These are phyloP conservation scores for Bovichtus variegatus DNA, from an alignment of 2,797 vertebrate species.

Conservation along the genomic window DNA sequence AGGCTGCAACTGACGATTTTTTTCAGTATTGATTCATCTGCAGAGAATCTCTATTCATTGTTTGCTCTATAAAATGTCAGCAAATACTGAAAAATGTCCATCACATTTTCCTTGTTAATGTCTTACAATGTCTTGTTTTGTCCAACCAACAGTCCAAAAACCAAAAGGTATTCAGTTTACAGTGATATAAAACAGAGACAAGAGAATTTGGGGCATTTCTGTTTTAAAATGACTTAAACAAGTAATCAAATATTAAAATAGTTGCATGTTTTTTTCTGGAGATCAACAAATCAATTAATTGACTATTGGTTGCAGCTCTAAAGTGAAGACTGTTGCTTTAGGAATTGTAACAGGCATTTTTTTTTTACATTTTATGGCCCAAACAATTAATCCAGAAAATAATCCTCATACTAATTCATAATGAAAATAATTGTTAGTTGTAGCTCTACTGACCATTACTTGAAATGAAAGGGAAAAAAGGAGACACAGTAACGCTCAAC, in stretches of 20 bases:
- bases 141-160: not conserved
- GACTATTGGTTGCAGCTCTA: not conserved
- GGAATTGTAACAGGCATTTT: too few species aligned
- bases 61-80: not conserved
- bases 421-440: not conserved
- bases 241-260: too few species aligned
- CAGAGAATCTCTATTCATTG: not conserved
- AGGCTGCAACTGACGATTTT: too few species aligned
- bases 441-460: not conserved
- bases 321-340: not conserved
- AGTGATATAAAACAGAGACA: too few species aligned
- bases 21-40: not conserved
- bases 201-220: not conserved
- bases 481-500: not conserved
- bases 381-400: too few species aligned
- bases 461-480: not conserved
- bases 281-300: not conserved
- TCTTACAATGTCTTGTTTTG: not conserved
- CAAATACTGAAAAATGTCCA: not conserved
- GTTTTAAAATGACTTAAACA: too few species aligned
- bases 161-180: not conserved
- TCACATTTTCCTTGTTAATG: not conserved
- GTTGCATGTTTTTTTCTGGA: too few species aligned
- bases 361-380: not conserved
- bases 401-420: not conserved